These are phyloP conservation scores for Panonychus citri DNA, from an alignment of 1,140 invertebrate genomes.

Conservation along the genomic window DNA sequence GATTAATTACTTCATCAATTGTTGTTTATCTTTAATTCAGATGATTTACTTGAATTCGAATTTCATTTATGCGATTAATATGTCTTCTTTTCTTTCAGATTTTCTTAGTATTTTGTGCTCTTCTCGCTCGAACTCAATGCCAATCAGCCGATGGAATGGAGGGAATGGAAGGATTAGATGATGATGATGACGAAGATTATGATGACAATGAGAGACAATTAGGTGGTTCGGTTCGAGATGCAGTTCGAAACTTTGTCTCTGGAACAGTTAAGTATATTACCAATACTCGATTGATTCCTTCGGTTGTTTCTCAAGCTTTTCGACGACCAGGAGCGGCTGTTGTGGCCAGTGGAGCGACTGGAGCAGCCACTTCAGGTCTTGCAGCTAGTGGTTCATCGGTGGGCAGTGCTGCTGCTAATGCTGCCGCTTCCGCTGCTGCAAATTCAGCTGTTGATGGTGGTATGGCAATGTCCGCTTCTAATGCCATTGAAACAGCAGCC, in stretches of 20 bases:
- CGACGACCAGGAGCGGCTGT: neutral
- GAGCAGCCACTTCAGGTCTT: neutral
- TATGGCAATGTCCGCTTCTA: too few species aligned
- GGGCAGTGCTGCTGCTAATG: neutral
- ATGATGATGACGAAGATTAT: neutral
- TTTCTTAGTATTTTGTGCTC: neutral
- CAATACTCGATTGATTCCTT: neutral
- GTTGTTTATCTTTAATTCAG: too few species aligned
- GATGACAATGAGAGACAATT: neutral
- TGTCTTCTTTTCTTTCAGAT: neutral
- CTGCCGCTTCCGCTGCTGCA: too few species aligned
- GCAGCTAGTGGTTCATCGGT: neutral
- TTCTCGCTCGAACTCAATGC: neutral
- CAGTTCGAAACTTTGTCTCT: neutral
- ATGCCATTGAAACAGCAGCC: too few species aligned
- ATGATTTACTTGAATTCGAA: too few species aligned
- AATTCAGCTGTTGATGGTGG: neutral
- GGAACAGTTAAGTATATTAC: neutral
- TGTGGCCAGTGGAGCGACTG: too few species aligned
- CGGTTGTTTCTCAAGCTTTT: neutral
- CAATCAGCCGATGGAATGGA: neutral
- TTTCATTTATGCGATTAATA: too few species aligned
- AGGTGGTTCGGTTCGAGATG: neutral
- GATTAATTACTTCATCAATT: too few species aligned
- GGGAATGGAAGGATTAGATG: slow-evolving; percentile 1